A percentile compares a stretch with the other conserved stretches of the same genome.
phyloP scores from a whole-genome alignment of 2,797 vertebrate genomes.

The Acrossocheilus wenchowensis region DNA sequence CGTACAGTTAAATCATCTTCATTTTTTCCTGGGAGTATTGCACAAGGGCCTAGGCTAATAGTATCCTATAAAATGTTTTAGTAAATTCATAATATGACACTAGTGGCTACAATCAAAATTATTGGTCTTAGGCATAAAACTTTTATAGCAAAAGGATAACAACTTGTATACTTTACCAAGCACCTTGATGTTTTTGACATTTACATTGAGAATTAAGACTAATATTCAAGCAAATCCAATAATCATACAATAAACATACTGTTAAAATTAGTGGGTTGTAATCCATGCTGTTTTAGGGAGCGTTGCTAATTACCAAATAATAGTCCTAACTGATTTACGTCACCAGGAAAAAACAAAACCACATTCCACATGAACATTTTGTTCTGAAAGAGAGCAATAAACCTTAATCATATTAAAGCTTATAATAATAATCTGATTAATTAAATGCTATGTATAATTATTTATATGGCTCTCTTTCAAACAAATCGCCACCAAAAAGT shows the following conservation, averaged over 20 bases:
- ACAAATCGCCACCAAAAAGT: constrained; percentile 58
- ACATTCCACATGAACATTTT: constrained; percentile 51
- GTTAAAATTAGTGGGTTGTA: not conserved
- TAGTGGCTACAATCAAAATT: not conserved
- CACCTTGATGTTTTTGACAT: not conserved
- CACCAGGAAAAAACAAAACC: constrained; percentile 68
- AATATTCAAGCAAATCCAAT: not conserved
- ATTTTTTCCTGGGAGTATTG: constrained; percentile 53
- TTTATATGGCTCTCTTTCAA: constrained; percentile 28
- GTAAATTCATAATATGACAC: not conserved
- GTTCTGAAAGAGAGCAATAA: constrained; percentile 55
- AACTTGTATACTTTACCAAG: too few relatives aligned
- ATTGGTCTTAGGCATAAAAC: not conserved
- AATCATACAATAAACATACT: not conserved
- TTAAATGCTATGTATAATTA: not conserved
- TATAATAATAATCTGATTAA: constrained; percentile 6
- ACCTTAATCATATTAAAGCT: not conserved
- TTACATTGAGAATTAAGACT: not conserved
- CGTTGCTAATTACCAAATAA: not conserved
- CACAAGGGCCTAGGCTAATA: not conserved
- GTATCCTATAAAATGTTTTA: not conserved
- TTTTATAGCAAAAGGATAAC: not conserved
- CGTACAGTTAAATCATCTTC: constrained; percentile 3
- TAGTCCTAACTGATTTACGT: not conserved
- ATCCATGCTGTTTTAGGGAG: not conserved